phyloP scores from a whole-genome alignment of 2,888 invertebrate species.

The Sinohyriopsis cumingii region DNA sequence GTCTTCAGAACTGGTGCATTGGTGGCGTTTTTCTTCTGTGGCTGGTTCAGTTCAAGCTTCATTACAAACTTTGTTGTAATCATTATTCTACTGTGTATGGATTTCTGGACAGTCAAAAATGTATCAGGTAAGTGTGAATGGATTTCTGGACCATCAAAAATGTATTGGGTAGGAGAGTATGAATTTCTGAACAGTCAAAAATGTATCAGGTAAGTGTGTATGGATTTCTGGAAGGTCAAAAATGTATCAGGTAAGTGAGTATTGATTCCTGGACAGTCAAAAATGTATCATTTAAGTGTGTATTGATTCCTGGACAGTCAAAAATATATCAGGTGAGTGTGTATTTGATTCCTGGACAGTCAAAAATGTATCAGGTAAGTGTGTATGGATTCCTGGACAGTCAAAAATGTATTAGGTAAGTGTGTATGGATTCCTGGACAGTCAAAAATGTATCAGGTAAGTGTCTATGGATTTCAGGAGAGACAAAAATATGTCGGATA shows the following conservation, averaged over 20 bases:
- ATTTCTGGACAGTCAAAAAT: constrained; percentile 99
- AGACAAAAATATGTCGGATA: background rate
- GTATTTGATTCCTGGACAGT: constrained; percentile 95
- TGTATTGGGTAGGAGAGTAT: background rate
- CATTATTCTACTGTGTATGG: constrained; percentile 91
- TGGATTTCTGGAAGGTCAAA: background rate
- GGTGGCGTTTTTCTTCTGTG: constrained; percentile 90
- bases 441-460: constrained; percentile 78
- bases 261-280: constrained; percentile 99
- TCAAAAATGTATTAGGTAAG: constrained; percentile 90
- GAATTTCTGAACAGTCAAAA: background rate
- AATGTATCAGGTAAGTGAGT: constrained; percentile 76
- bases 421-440: background rate
- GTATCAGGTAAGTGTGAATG: constrained; percentile 78
- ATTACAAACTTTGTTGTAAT: constrained; percentile 96
- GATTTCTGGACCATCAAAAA: background rate
- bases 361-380: constrained; percentile 77
- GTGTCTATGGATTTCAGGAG: background rate
- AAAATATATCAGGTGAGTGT: background rate
- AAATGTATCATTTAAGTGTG: constrained; percentile 83
- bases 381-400: constrained; percentile 99
- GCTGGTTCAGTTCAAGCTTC: constrained; percentile 91
- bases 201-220: constrained; percentile 78
- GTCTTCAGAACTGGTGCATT: constrained; percentile 86
- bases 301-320: background rate